Conservation (phyloP, 2,113 vertebrate genomes). For the Callionymus lyra region DNA sequence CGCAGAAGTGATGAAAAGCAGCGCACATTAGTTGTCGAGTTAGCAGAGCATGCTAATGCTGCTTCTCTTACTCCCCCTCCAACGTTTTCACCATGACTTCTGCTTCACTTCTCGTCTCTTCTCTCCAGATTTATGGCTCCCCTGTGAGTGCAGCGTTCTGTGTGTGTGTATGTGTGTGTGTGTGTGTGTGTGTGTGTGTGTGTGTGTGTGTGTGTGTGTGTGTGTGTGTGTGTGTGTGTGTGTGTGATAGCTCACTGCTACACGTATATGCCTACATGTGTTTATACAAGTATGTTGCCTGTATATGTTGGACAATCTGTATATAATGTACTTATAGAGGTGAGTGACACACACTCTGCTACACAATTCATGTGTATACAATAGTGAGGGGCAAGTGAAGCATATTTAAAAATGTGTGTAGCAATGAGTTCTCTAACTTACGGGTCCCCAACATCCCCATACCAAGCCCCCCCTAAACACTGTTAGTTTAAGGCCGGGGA, state of each 20-base stretch:
- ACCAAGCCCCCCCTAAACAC: no score
- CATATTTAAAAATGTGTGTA: no score
- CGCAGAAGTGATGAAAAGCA: conserved; percentile 36
- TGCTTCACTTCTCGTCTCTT: conserved; percentile 38
- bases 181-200: conserved; percentile 7
- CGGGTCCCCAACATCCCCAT: no score
- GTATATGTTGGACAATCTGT: conserved; percentile 9
- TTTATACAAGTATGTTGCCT: conserved; percentile 1
- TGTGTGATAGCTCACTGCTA: conserved; percentile 1
- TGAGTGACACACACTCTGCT: no score
- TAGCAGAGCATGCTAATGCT: conserved; percentile 43
- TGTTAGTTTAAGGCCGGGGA: no score
- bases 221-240: conserved; percentile 4
- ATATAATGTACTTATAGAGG: not conserved
- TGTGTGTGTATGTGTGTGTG: not conserved
- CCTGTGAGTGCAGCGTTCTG: conserved; percentile 12
- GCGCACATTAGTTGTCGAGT: conserved; percentile 24
- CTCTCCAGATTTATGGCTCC: conserved; percentile 43
- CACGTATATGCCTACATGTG: conserved; percentile 2
- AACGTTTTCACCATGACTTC: conserved; percentile 47
- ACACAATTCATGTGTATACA: no score
- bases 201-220: conserved; percentile 10
- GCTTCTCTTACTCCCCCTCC: conserved; percentile 46
- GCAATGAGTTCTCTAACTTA: no score
- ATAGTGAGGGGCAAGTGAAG: no score